phyloP scores from a whole-genome alignment of 2,113 vertebrate species.

The Thymallus thymallus region DNA sequence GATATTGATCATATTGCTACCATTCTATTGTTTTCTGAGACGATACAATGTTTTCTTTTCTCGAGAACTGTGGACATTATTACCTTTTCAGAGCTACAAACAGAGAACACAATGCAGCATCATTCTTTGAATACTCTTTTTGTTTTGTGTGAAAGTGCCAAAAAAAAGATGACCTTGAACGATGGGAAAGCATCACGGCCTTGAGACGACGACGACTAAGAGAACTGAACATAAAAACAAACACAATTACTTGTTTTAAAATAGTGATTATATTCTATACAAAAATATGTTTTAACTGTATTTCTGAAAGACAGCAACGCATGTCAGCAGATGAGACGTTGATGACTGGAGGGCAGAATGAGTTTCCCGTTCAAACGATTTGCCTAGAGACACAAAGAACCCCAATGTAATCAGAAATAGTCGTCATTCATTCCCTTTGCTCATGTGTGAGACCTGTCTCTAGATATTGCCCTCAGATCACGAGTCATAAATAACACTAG shows the following conservation, averaged over 20 bases:
- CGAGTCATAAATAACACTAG: neutral
- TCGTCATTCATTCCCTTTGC: neutral
- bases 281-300: constrained; percentile 62
- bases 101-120: constrained; percentile 37
- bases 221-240: constrained; percentile 37
- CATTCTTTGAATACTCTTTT: constrained; percentile 24
- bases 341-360: constrained; percentile 18
- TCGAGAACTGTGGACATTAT: constrained; percentile 43
- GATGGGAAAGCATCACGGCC: constrained; percentile 58
- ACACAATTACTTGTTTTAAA: constrained; percentile 3
- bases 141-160: constrained; percentile 55
- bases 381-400: neutral
- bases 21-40: constrained; percentile 60
- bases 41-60: constrained; percentile 55
- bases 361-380: constrained; percentile 8
- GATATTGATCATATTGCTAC: constrained; percentile 62
- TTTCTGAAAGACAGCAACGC: constrained; percentile 69
- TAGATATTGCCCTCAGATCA: neutral
- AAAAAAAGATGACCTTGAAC: constrained; percentile 65
- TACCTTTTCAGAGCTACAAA: constrained; percentile 49
- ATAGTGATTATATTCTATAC: constrained; percentile 65
- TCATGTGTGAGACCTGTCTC: neutral
- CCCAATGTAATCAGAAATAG: neutral
- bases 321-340: constrained; percentile 43
- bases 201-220: constrained; percentile 48